phyloP scores from a whole-genome alignment of 2,797 vertebrate genomes.

The Coluber constrictor region DNA sequence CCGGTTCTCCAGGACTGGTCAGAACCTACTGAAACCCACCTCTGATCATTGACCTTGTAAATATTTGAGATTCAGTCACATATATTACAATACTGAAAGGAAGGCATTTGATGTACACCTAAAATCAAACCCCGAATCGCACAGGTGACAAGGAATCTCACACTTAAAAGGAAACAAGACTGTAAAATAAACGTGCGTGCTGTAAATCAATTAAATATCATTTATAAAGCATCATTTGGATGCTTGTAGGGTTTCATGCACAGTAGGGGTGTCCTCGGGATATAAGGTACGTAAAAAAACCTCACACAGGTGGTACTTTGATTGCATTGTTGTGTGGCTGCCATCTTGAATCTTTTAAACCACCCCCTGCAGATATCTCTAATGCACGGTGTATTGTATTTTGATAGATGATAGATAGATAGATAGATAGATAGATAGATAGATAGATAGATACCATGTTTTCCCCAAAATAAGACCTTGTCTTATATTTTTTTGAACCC shows the following conservation, averaged over 20 bases:
- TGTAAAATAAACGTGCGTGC: not conserved
- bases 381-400: too few relatives aligned
- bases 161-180: not conserved
- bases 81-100: not conserved
- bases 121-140: not conserved
- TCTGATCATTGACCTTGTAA: not conserved
- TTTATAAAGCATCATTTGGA: not conserved
- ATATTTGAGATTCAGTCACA: not conserved
- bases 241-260: not conserved
- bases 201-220: not conserved
- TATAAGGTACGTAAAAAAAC: not conserved
- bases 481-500: too few relatives aligned
- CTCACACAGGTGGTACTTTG: not conserved
- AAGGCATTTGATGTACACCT: not conserved
- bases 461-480: too few relatives aligned
- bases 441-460: too few relatives aligned
- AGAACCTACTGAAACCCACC: too few relatives aligned
- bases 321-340: not conserved
- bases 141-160: not conserved
- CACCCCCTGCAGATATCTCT: not conserved
- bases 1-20: too few relatives aligned
- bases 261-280: not conserved
- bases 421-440: too few relatives aligned
- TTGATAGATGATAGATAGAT: too few relatives aligned
- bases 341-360: not conserved